Evolutionary conservation across 2,113 vertebrate species (phyloP), one percentile per base, ranked within the genome.

Genomic region (Notothenia rossii): DNA sequence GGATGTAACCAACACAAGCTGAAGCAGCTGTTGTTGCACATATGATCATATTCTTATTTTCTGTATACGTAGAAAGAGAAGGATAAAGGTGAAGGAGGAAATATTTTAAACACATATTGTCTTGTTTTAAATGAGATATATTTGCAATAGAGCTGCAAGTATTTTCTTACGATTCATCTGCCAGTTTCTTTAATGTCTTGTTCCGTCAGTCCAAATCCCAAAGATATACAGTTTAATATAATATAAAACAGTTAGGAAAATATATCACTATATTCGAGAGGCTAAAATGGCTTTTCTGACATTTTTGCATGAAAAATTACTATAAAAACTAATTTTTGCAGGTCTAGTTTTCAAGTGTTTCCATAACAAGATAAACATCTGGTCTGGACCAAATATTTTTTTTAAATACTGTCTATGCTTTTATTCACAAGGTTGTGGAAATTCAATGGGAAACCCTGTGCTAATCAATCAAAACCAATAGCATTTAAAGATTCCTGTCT

Each of bases 61-160:
- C 10, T 56, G 50, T 77, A 59, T 55, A 49, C 45, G 17, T 15
- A 20, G 50, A 14, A 22, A 10, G 43, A 66, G 46, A 63, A 10
- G 48, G 11, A 3, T 55, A 13, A 18, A 10, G 13, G 10, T 49
- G 14, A 14, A 49, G 10, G 45, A 48, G 10, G 6, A 72, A 59
- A 43, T 80, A 75, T 87, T 87, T 81, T 83, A 83, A 76, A 58
- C 36, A 75, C 78, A 54, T 61, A 62, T 2, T 18, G 63, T 75
- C 1, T 75, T 49, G 11, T 75, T 86, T 88, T 87, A 69, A 85
- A 86, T 1, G 59, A 75, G 3, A 78, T 86, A 62, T 72, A 72
- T 76, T 58, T 80, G 45, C 20, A 81, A 40, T 40, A 40, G 5
- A 7, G 36, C 36, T 40, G 36, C 36, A 40, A 40, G 36, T 40